Conservation (phyloP, 2,888 invertebrate species). For the Sminthurides aquaticus region DNA sequence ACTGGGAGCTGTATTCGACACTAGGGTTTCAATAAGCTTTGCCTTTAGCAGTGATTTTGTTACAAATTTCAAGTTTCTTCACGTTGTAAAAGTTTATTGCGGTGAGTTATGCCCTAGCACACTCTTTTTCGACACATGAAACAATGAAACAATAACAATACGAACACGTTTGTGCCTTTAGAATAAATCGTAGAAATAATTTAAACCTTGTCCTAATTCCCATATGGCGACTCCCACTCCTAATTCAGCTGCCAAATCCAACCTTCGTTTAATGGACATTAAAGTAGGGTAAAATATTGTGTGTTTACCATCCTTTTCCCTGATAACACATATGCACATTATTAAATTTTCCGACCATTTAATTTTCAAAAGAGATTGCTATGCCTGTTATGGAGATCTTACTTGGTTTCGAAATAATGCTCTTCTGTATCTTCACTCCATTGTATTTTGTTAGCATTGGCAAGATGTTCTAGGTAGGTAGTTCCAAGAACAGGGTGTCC, state of each 20-base stretch:
- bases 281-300: slow-evolving; percentile 82
- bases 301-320: slow-evolving; percentile 62
- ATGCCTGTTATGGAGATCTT: slow-evolving; percentile 45
- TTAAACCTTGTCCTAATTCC: slow-evolving; percentile 93
- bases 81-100: no score
- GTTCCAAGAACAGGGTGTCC: slow-evolving; percentile 74
- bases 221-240: slow-evolving; percentile 81
- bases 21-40: no score
- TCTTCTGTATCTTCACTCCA: slow-evolving; percentile 73
- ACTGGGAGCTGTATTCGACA: no score
- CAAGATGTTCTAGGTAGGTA: slow-evolving; percentile 68
- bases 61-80: no score
- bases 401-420: slow-evolving; percentile 80
- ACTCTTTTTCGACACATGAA: no score
- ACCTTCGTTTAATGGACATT: slow-evolving; percentile 70
- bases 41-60: no score
- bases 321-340: slow-evolving; percentile 46
- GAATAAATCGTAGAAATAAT: slow-evolving; percentile 86
- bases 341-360: no score
- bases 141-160: no score
- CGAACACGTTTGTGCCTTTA: no score
- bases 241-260: slow-evolving; percentile 65
- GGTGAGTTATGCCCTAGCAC: no score
- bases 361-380: no score
- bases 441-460: slow-evolving; percentile 64